A percentile compares a stretch with the other conserved stretches of the same genome.
Evolutionary conservation across 1,140 invertebrate genomes (phyloP).

Genomic region (Caenorhabditis elegans): DNA sequence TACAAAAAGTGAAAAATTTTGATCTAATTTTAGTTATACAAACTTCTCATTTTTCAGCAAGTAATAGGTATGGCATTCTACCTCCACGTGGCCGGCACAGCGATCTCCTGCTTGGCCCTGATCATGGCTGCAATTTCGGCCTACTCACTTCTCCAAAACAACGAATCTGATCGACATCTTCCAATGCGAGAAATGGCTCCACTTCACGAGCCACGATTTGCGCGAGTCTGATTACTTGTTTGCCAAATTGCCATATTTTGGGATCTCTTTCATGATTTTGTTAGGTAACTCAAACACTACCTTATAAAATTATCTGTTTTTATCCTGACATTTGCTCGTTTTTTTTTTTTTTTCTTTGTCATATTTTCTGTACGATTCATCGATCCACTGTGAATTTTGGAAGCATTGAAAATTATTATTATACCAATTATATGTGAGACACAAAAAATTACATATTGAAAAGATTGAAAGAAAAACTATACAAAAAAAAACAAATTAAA

Average conservation of each 20-base stretch:
- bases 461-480: too few relatives aligned
- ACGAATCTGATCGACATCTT: constrained; percentile 10
- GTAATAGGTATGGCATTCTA: constrained; percentile 61
- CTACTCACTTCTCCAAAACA: constrained; percentile 51
- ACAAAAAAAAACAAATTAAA: neutral
- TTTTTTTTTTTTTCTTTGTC: neutral
- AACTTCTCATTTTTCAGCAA: too few relatives aligned
- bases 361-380: neutral
- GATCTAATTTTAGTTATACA: too few relatives aligned
- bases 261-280: neutral
- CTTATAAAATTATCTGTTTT: neutral
- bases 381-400: too few relatives aligned
- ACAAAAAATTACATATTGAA: neutral
- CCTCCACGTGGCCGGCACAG: constrained; percentile 54
- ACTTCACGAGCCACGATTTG: neutral
- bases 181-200: constrained; percentile 28
- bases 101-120: constrained; percentile 58
- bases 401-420: neutral
- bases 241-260: neutral
- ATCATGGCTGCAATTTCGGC: constrained; percentile 57
- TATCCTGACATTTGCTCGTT: neutral
- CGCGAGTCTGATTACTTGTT: neutral
- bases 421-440: neutral
- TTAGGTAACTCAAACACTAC: constrained; percentile 16
- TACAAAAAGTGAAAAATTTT: too few relatives aligned